These are phyloP conservation scores for Pelusios castaneus DNA, from an alignment of 2,113 vertebrate genomes.

Conservation along the genomic window DNA sequence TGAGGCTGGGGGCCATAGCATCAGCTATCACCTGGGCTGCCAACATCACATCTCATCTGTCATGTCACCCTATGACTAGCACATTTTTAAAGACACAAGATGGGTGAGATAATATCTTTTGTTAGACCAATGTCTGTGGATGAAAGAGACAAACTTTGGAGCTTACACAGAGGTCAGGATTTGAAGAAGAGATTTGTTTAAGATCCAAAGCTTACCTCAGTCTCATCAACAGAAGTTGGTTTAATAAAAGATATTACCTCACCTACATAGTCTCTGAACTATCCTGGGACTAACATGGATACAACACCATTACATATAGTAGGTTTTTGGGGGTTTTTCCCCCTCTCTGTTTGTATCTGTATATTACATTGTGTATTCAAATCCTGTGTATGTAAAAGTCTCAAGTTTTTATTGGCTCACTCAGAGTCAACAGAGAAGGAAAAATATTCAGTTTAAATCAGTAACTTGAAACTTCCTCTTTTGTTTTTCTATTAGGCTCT, in stretches of 20 bases:
- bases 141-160: neutral
- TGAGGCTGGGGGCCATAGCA: neutral
- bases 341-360: conserved; percentile 18
- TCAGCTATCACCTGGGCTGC: neutral
- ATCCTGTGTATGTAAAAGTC: conserved; percentile 20
- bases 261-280: neutral
- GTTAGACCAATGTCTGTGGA: neutral
- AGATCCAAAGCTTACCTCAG: neutral
- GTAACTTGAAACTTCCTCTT: conserved; percentile 51
- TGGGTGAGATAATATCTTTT: neutral
- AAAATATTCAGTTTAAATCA: neutral
- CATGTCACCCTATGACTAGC: neutral
- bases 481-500: conserved; percentile 49
- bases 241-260: neutral
- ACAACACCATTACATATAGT: neutral
- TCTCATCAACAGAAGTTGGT: neutral
- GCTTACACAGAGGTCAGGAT: neutral
- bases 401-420: conserved; percentile 29
- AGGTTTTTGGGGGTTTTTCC: too few species aligned
- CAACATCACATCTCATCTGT: neutral
- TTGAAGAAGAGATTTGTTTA: neutral
- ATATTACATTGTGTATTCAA: conserved; percentile 38
- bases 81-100: neutral
- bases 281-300: neutral
- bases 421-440: conserved; percentile 16